These are phyloP conservation scores for Amphiura filiformis DNA, from an alignment of 35 echinoderm and acorn worm species.

Conservation along the genomic window DNA sequence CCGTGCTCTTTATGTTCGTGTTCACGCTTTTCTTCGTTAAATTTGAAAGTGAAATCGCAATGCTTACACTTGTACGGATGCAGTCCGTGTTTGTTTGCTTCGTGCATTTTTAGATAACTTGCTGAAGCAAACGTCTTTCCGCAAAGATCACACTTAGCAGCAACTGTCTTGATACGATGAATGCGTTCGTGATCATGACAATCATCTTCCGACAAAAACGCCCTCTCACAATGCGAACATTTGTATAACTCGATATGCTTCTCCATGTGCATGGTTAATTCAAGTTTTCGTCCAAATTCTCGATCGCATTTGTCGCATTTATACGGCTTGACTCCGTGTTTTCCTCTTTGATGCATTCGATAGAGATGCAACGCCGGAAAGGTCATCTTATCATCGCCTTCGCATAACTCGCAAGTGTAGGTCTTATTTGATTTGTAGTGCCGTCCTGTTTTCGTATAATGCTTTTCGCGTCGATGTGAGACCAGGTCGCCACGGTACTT, in stretches of 20 bases:
- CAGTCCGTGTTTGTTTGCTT: background rate
- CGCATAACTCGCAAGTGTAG: background rate
- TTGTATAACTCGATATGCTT: background rate
- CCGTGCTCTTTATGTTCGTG: background rate
- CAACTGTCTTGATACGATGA: background rate
- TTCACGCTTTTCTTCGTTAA: background rate
- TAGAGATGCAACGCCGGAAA: background rate
- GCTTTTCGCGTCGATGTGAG: background rate
- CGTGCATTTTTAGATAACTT: background rate
- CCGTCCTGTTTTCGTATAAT: background rate
- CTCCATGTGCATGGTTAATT: background rate
- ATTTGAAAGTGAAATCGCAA: background rate
- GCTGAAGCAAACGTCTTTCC: background rate
- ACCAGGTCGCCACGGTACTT: background rate
- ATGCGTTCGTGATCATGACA: background rate
- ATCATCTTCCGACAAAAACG: background rate
- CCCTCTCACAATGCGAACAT: background rate
- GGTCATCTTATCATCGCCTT: background rate
- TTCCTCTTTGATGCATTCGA: background rate
- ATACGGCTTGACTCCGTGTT: background rate
- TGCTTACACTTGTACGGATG: background rate
- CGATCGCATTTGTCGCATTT: background rate
- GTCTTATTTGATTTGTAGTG: background rate
- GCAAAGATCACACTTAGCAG: background rate
- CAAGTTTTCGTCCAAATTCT: background rate